Percentiles rank a stretch among this genome's conserved stretches.
Evolutionary conservation across 1,140 invertebrate genomes (phyloP).

Genomic region (Tetraneura akinire): DNA sequence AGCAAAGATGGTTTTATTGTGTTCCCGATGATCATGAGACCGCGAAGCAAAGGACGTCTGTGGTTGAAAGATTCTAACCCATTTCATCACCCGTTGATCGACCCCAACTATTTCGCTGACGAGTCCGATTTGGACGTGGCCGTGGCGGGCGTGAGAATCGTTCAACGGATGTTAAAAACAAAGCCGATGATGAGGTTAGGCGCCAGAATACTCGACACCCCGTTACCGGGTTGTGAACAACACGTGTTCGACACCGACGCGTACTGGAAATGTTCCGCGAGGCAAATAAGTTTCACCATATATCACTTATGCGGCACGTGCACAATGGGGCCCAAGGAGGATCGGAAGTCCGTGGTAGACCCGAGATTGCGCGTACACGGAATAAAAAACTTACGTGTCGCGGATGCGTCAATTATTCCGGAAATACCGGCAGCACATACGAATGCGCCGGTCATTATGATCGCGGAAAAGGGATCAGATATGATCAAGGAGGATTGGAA

Average conservation of each 20-base stretch:
- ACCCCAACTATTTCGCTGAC: constrained; percentile 69
- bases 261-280: constrained; percentile 70
- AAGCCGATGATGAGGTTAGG: constrained; percentile 67
- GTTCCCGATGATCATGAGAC: constrained; percentile 59
- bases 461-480: constrained; percentile 76
- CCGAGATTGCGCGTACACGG: constrained; percentile 67
- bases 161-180: constrained; percentile 66
- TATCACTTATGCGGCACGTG: constrained; percentile 64
- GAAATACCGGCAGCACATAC: constrained; percentile 75
- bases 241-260: constrained; percentile 64
- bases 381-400: constrained; percentile 70
- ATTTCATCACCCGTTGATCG: constrained; percentile 67
- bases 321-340: constrained; percentile 67
- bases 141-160: constrained; percentile 73
- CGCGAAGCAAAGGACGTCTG: constrained; percentile 64
- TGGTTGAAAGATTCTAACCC: constrained; percentile 65
- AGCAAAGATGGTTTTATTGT: constrained; percentile 66
- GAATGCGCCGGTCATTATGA: constrained; percentile 75
- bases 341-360: constrained; percentile 67
- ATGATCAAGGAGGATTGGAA: constrained; percentile 66
- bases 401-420: constrained; percentile 78
- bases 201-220: constrained; percentile 60
- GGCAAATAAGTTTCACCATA: constrained; percentile 60
- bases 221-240: constrained; percentile 60
- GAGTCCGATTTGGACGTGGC: constrained; percentile 53